Conservation (phyloP, 2,888 invertebrate genomes). For the Ectobius pallidus region DNA sequence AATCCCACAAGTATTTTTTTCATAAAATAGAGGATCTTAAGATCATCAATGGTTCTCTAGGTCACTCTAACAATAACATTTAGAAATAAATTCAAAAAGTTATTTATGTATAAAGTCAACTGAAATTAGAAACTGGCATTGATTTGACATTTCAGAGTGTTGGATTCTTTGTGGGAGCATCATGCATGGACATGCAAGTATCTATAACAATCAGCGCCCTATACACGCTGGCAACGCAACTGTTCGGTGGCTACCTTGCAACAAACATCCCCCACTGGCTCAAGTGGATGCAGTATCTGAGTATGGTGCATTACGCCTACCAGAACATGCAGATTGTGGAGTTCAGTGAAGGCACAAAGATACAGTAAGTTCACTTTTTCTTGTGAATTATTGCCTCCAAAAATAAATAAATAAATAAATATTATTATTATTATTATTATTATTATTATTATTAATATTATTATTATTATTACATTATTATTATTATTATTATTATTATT, state of each 20-base stretch:
- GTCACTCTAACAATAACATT: no score
- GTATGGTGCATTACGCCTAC: constrained; percentile 81
- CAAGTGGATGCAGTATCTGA: constrained; percentile 75
- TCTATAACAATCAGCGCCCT: constrained; percentile 78
- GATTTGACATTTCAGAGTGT: constrained; percentile 68
- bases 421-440: neutral
- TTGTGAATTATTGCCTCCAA: no score
- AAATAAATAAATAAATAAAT: neutral
- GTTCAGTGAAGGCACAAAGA: constrained; percentile 71
- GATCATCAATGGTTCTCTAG: no score
- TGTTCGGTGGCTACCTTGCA: constrained; percentile 77
- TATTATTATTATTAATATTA: constrained; percentile 2
- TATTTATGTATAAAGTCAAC: no score
- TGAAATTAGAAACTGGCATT: no score
- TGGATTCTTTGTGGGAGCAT: constrained; percentile 79
- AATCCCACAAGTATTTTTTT: no score
- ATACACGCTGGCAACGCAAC: constrained; percentile 76
- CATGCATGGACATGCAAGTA: constrained; percentile 77
- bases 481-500: no score
- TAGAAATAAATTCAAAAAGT: no score
- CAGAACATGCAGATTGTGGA: constrained; percentile 82
- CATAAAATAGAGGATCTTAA: no score
- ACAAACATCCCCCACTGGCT: constrained; percentile 75
- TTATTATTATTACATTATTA: no score
- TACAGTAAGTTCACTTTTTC: constrained; percentile 73